A percentile compares a stretch with the other conserved stretches of the same genome.
These are phyloP conservation scores for Phthorimaea operculella DNA, from an alignment of 1,140 invertebrate species.

Conservation along the genomic window DNA sequence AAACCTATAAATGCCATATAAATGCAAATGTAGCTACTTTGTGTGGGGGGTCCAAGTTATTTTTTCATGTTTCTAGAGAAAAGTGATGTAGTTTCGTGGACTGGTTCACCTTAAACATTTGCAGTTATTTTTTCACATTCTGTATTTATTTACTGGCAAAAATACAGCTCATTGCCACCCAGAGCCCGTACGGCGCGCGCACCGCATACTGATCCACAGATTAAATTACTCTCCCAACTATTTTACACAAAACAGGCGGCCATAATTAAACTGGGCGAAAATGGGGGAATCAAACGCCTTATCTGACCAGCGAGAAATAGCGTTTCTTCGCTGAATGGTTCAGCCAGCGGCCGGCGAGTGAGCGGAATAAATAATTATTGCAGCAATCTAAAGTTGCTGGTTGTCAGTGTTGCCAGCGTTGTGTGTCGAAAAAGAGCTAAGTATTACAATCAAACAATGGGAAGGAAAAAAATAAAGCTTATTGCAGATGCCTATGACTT, in stretches of 20 bases:
- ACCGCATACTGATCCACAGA: constrained; percentile 60
- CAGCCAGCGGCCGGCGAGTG: constrained; percentile 48
- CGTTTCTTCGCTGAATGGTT: constrained; percentile 64
- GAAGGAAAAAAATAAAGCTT: too few relatives aligned
- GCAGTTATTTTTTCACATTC: too few relatives aligned
- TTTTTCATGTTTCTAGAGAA: too few relatives aligned
- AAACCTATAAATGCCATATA: too few relatives aligned
- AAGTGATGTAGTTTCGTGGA: too few relatives aligned
- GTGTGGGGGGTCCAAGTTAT: too few relatives aligned
- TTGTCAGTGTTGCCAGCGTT: constrained; percentile 3
- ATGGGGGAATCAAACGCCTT: constrained; percentile 65
- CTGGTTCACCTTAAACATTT: too few relatives aligned
- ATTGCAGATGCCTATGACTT: too few relatives aligned
- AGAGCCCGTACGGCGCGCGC: constrained; percentile 25
- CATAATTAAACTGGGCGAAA: constrained; percentile 65
- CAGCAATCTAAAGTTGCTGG: constrained; percentile 50
- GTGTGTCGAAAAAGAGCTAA: too few relatives aligned
- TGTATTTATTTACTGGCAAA: too few relatives aligned
- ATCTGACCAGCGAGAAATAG: constrained; percentile 63
- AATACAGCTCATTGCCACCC: constrained; percentile 32
- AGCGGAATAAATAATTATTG: constrained; percentile 67
- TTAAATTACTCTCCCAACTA: constrained; percentile 65
- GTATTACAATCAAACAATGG: too few relatives aligned
- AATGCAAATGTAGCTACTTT: too few relatives aligned
- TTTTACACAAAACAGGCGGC: constrained; percentile 66